Evolutionary conservation across 2,888 invertebrate species (phyloP).

Genomic region (Oligia strigilis): DNA sequence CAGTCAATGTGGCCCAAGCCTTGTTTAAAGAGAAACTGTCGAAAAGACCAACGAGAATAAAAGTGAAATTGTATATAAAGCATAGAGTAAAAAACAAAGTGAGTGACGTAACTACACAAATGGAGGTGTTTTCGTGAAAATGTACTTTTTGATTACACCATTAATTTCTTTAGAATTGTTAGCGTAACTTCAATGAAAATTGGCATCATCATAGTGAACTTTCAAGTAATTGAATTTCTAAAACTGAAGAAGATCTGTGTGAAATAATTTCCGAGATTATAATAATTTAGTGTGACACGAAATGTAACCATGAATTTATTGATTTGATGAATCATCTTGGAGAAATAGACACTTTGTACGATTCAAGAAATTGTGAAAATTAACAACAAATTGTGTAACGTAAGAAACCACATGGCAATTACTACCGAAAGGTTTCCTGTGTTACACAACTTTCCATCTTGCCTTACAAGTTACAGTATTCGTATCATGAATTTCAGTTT

Average conservation of each 20-base stretch:
- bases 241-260: conserved; percentile 40
- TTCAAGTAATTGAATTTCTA: conserved; percentile 34
- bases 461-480: conserved; percentile 65
- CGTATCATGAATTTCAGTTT: conserved; percentile 71
- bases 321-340: conserved; percentile 52
- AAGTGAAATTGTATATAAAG: background rate
- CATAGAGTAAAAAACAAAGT: conserved; percentile 19
- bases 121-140: conserved; percentile 67
- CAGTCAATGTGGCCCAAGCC: background rate
- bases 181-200: conserved; percentile 31
- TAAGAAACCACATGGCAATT: conserved; percentile 56
- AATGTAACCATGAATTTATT: conserved; percentile 56
- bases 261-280: conserved; percentile 33
- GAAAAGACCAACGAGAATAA: conserved; percentile 8
- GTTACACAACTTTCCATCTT: conserved; percentile 61
- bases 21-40: background rate
- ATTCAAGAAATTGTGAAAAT: conserved; percentile 47
- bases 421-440: conserved; percentile 59
- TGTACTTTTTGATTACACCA: conserved; percentile 41
- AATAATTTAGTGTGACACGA: conserved; percentile 45
- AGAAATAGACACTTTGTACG: conserved; percentile 17
- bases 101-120: conserved; percentile 55
- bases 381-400: conserved; percentile 54
- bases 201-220: conserved; percentile 47
- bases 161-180: conserved; percentile 23